Evolutionary conservation across 2,888 invertebrate genomes (phyloP).

Genomic region (Leptopterna dolabrata): DNA sequence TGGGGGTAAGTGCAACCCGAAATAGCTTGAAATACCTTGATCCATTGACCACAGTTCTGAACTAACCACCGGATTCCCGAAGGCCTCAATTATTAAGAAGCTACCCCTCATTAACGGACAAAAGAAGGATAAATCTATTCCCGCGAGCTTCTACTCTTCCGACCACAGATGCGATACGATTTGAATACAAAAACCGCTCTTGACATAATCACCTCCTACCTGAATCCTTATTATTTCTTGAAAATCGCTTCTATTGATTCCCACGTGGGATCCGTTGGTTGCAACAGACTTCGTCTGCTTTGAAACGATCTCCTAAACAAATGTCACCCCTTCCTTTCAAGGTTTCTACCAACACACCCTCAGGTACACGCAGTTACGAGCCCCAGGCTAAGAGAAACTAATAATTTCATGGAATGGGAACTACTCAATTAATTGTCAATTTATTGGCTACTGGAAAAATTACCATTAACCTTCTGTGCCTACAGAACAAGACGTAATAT

Average conservation of each 20-base stretch:
- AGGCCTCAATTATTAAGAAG: neutral
- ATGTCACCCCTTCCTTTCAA: neutral
- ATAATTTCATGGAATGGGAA: neutral
- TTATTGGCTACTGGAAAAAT: neutral
- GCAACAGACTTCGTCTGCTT: neutral
- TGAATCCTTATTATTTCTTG: neutral
- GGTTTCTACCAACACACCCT: neutral
- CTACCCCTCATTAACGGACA: neutral
- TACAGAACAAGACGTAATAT: no score
- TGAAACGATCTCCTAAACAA: neutral
- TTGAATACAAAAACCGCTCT: neutral
- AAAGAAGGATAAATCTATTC: slow-evolving; percentile 27
- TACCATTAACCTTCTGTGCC: neutral
- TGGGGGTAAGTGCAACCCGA: no score
- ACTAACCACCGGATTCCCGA: neutral
- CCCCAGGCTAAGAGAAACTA: neutral
- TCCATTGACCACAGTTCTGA: neutral
- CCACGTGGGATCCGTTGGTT: neutral
- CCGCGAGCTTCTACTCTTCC: neutral
- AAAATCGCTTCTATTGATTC: neutral
- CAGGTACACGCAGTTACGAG: neutral
- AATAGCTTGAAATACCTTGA: no score
- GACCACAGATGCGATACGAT: neutral
- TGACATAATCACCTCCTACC: neutral
- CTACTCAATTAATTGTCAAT: neutral